phyloP scores from a whole-genome alignment of 2,888 invertebrate genomes.

The Drosophila trichaetosa region DNA sequence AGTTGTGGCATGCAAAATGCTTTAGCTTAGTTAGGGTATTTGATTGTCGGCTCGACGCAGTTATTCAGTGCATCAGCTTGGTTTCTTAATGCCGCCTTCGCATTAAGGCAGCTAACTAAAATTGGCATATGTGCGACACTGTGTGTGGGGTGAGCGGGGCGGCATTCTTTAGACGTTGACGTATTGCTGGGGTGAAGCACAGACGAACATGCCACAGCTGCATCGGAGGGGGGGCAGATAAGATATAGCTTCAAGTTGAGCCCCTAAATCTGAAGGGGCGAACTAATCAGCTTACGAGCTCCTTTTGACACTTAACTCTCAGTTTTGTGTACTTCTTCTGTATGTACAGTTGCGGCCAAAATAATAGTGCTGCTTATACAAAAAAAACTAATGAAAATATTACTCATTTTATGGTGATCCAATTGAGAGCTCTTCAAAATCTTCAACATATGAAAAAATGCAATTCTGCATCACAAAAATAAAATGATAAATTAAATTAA shows the following conservation, averaged over 20 bases:
- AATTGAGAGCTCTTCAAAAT: background rate
- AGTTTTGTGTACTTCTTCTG: background rate
- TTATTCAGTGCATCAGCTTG: background rate
- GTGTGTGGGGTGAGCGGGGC: background rate
- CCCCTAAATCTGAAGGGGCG: background rate
- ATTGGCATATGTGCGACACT: conserved; percentile 36
- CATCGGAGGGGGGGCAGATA: background rate
- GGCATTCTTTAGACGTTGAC: conserved; percentile 4
- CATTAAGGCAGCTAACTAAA: conserved; percentile 12
- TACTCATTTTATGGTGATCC: background rate
- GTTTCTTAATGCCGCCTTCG: conserved; percentile 1
- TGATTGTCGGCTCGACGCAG: background rate
- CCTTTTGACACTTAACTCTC: background rate
- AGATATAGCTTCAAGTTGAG: conserved; percentile 18
- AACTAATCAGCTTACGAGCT: conserved; percentile 43
- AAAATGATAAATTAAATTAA: no score
- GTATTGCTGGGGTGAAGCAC: conserved; percentile 22
- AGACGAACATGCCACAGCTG: conserved; percentile 12
- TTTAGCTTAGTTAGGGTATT: conserved; percentile 11
- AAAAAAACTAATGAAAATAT: background rate
- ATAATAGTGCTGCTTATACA: background rate
- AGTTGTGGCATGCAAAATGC: background rate
- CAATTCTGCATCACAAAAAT: no score
- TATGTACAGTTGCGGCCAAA: background rate
- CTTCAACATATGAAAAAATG: no score